Conservation (phyloP, 2,888 invertebrate species). For the Helobdella robusta region DNA sequence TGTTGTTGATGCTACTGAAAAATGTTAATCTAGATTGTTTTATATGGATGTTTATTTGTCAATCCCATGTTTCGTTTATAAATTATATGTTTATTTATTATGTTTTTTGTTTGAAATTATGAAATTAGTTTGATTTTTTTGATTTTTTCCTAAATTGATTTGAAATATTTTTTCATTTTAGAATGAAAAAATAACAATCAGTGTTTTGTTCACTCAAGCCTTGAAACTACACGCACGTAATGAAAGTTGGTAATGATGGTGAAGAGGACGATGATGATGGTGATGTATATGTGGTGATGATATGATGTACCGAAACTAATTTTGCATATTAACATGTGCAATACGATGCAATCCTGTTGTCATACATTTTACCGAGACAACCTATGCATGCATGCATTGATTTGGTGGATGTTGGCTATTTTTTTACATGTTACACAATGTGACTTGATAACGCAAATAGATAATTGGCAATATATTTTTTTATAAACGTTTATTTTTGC, state of each 20-base stretch:
- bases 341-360: too few species aligned
- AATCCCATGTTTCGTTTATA: background rate
- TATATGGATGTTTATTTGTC: background rate
- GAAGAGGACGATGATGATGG: too few species aligned
- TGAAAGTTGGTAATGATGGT: slow-evolving; percentile 21
- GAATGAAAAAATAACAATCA: slow-evolving; percentile 22
- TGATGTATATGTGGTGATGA: too few species aligned
- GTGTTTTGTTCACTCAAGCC: slow-evolving; percentile 16
- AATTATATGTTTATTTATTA: background rate
- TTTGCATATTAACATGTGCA: too few species aligned
- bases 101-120: background rate
- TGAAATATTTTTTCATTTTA: background rate
- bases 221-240: slow-evolving; percentile 20
- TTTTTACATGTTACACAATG: too few species aligned
- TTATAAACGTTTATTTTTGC: too few species aligned
- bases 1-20: background rate
- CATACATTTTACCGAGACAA: too few species aligned
- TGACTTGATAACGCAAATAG: too few species aligned
- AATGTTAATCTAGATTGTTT: background rate
- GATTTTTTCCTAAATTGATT: slow-evolving; percentile 13
- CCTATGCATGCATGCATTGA: too few species aligned
- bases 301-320: too few species aligned
- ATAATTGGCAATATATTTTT: too few species aligned
- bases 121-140: background rate
- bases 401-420: too few species aligned